These are phyloP conservation scores for Ophion slaviceki DNA, from an alignment of 2,888 invertebrate species.

Conservation along the genomic window DNA sequence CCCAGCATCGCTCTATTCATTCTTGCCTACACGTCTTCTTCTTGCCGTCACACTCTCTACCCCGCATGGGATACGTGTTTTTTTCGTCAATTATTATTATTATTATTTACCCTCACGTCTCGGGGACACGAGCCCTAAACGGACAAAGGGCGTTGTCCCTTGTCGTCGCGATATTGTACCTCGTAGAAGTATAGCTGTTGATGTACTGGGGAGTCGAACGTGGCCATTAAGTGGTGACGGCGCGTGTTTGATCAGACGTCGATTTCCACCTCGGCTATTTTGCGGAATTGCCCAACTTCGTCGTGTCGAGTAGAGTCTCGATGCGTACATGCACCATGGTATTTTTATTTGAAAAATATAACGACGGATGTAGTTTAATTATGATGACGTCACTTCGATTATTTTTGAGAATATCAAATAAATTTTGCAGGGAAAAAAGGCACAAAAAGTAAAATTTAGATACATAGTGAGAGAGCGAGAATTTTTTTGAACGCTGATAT, in stretches of 20 bases:
- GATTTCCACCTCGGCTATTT: neutral
- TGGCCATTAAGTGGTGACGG: neutral
- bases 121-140: neutral
- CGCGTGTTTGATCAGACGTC: neutral
- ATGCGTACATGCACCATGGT: too few relatives aligned
- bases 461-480: too few relatives aligned
- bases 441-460: too few relatives aligned
- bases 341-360: too few relatives aligned
- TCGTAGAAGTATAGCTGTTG: neutral
- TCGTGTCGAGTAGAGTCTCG: too few relatives aligned
- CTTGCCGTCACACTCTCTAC: neutral
- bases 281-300: neutral
- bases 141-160: constrained; percentile 61
- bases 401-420: too few relatives aligned
- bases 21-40: neutral
- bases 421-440: too few relatives aligned
- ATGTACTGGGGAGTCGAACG: neutral
- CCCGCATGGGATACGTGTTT: constrained; percentile 1
- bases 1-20: constrained; percentile 2
- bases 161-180: constrained; percentile 33
- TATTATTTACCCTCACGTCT: neutral
- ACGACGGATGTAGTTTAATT: too few relatives aligned
- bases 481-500: too few relatives aligned
- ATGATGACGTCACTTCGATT: too few relatives aligned
- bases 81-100: constrained; percentile 3